Percentiles rank a stretch among this genome's conserved stretches.
Conservation (phyloP, 2,888 invertebrate species). For the Amblyteles armatorius region DNA sequence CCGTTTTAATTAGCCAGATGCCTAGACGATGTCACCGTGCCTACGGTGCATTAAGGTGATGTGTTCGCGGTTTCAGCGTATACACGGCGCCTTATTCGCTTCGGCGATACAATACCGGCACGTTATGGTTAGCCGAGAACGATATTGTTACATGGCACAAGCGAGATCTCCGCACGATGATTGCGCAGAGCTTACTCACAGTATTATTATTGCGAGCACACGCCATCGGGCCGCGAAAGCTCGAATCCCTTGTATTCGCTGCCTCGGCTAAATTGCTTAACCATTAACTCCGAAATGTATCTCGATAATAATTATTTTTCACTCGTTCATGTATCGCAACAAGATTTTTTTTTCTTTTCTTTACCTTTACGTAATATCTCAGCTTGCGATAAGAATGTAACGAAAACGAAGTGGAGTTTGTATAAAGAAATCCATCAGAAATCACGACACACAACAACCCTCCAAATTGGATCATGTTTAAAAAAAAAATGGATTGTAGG, state of each 20-base stretch:
- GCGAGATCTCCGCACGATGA: slow-evolving; percentile 62
- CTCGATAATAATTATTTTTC: slow-evolving; percentile 6
- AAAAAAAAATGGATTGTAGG: not conserved
- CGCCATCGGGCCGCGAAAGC: slow-evolving; percentile 48
- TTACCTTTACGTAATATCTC: not conserved
- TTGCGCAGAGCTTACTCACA: slow-evolving; percentile 36
- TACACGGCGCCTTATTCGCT: slow-evolving; percentile 32
- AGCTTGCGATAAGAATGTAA: not conserved
- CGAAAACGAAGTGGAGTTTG: not conserved
- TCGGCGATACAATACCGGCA: slow-evolving; percentile 51
- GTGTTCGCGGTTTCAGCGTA: slow-evolving; percentile 37
- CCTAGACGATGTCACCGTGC: slow-evolving; percentile 76
- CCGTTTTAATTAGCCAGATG: slow-evolving; percentile 79
- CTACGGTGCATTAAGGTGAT: slow-evolving; percentile 51
- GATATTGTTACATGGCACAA: slow-evolving; percentile 68
- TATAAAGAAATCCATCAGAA: not conserved
- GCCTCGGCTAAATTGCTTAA: slow-evolving; percentile 28
- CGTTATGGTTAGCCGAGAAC: slow-evolving; percentile 68
- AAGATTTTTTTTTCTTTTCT: not conserved
- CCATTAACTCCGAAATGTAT: slow-evolving; percentile 45
- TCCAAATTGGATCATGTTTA: too few relatives aligned
- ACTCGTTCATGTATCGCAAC: not conserved
- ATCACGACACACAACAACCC: too few relatives aligned
- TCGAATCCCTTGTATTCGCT: slow-evolving; percentile 34
- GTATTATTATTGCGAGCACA: slow-evolving; percentile 58